Conservation (phyloP, 1,140 invertebrate genomes). For the Parasteatoda tepidariorum region DNA sequence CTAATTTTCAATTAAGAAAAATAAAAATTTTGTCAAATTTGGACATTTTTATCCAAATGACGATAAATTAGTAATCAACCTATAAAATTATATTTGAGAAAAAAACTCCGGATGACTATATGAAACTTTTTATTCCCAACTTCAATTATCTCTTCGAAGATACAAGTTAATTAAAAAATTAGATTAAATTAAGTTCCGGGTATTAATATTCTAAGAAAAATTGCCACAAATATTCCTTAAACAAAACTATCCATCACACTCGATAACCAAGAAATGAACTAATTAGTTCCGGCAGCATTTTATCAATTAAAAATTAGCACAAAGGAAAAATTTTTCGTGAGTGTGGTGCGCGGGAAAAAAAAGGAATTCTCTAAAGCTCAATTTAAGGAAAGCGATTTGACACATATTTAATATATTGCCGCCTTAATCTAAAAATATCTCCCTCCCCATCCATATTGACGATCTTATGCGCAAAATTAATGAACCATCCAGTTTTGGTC, state of each 20-base stretch:
- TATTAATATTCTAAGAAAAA: no score
- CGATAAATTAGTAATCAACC: no score
- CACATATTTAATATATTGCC: conserved; percentile 42
- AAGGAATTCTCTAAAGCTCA: background rate
- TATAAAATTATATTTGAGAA: no score
- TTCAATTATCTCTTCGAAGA: no score
- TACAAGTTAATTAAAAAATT: no score
- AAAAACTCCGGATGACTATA: no score
- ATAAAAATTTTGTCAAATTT: no score
- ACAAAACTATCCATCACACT: background rate
- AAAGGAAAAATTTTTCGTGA: background rate
- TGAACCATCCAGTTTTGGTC: conserved; percentile 34
- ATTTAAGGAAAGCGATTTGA: conserved; percentile 17
- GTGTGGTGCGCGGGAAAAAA: background rate
- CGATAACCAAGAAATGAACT: background rate
- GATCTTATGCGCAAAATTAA: conserved; percentile 29
- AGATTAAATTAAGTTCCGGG: no score
- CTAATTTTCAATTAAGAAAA: no score
- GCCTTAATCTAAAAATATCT: conserved; percentile 39
- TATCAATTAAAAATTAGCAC: background rate
- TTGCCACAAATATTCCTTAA: background rate
- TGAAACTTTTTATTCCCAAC: no score
- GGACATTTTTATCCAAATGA: no score
- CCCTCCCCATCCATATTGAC: background rate
- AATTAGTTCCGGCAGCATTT: background rate